Percentiles rank a stretch among this genome's conserved stretches.
phyloP scores from a whole-genome alignment of 2,113 vertebrate species.

The Microcebus ravelobensis region DNA sequence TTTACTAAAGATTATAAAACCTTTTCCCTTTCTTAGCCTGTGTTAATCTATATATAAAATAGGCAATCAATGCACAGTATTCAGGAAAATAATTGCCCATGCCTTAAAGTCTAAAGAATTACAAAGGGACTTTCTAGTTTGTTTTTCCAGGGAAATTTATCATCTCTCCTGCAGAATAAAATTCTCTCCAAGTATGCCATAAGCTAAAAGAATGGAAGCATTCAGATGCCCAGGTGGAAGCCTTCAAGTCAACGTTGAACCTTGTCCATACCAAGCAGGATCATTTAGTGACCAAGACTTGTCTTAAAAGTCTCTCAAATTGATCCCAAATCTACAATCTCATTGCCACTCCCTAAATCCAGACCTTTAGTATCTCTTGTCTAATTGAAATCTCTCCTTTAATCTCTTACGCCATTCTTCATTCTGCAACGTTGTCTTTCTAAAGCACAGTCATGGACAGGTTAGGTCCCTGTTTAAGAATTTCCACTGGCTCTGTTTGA shows the following conservation, averaged over 20 bases:
- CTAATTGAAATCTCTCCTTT: not conserved
- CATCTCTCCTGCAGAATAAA: not conserved
- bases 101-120: not conserved
- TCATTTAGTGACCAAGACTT: not conserved
- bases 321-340: not conserved
- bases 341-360: not conserved
- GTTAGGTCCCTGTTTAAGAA: not conserved
- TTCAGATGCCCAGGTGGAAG: not conserved
- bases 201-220: not conserved
- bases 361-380: not conserved
- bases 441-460: not conserved
- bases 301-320: not conserved
- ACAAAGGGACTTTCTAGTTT: not conserved
- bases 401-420: not conserved
- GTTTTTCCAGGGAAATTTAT: not conserved
- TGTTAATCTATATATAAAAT: not conserved
- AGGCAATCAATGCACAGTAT: not conserved
- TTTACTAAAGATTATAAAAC: not conserved
- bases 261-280: not conserved
- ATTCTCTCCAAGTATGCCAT: not conserved
- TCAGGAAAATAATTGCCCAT: constrained; percentile 1
- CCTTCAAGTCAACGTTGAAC: not conserved
- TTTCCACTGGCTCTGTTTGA: not conserved
- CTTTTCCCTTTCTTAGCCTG: not conserved
- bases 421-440: not conserved